Percentiles rank a stretch among this genome's conserved stretches.
Evolutionary conservation across 2,797 vertebrate genomes (phyloP).

Genomic region (Heliangelus exortis): DNA sequence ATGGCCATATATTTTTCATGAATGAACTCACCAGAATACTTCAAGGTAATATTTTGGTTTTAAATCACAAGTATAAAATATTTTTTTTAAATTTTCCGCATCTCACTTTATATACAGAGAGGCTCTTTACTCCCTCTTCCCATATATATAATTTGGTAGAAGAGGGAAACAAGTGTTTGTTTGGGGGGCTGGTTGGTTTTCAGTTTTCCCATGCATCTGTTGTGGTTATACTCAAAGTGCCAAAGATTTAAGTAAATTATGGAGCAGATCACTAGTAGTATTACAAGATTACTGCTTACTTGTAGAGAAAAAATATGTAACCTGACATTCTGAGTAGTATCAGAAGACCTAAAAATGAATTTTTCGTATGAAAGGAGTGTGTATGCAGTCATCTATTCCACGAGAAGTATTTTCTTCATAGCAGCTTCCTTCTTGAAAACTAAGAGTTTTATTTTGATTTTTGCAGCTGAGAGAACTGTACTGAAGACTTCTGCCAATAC

Average conservation of each 20-base stretch:
- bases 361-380: neutral
- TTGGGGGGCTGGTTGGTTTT: neutral
- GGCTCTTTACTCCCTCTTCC: neutral
- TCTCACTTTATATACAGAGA: constrained; percentile 21
- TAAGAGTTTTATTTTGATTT: constrained; percentile 2
- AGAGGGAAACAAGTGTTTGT: neutral
- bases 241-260: constrained; percentile 15
- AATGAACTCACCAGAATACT: neutral
- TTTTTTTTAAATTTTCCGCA: constrained; percentile 52
- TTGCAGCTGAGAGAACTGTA: constrained; percentile 2
- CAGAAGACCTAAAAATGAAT: neutral
- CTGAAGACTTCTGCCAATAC: neutral
- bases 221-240: constrained; percentile 23
- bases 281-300: neutral
- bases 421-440: neutral
- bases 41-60: constrained; percentile 45
- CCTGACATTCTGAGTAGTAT: neutral
- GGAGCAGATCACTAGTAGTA: neutral
- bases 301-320: neutral
- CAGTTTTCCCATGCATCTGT: constrained; percentile 33
- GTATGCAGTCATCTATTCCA: neutral
- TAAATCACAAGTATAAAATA: constrained; percentile 49
- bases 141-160: constrained; percentile 1
- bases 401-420: neutral
- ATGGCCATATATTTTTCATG: neutral